These are phyloP conservation scores for Adelphocoris suturalis DNA, from an alignment of 2,888 invertebrate genomes.

Conservation along the genomic window DNA sequence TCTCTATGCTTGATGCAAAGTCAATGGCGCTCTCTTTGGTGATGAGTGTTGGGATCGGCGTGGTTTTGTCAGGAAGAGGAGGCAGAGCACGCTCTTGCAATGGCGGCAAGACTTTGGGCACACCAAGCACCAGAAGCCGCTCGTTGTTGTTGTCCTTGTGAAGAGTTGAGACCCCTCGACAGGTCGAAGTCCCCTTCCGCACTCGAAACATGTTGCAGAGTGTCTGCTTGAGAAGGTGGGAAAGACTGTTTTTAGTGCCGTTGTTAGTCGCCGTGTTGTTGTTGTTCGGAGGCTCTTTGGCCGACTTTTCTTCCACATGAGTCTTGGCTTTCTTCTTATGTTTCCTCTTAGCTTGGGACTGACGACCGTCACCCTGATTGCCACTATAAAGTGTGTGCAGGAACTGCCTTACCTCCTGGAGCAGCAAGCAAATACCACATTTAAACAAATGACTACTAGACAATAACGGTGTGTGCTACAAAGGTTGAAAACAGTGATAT, in stretches of 20 bases:
- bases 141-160: conserved; percentile 66
- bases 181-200: conserved; percentile 77
- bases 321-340: conserved; percentile 79
- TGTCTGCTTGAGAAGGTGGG: conserved; percentile 89
- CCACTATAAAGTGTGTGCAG: conserved; percentile 86
- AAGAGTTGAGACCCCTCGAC: conserved; percentile 49
- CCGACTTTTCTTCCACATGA: conserved; percentile 66
- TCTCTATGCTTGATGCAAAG: conserved; percentile 94
- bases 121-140: conserved; percentile 75
- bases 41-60: conserved; percentile 74
- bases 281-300: conserved; percentile 52
- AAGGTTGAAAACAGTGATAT: too few species aligned
- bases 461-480: too few species aligned
- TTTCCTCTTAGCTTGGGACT: conserved; percentile 73
- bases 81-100: conserved; percentile 85
- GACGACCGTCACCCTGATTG: conserved; percentile 48
- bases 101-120: conserved; percentile 77
- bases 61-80: conserved; percentile 81
- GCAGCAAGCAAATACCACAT: background rate
- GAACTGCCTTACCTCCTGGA: conserved; percentile 87
- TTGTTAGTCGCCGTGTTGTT: conserved; percentile 50
- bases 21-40: conserved; percentile 83
- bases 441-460: too few species aligned
- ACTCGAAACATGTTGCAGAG: conserved; percentile 92
- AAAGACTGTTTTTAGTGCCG: conserved; percentile 82